Evolutionary conservation across 2,888 invertebrate genomes (phyloP), one percentile per base, ranked within the genome.

Genomic region (Caprella mutica): DNA sequence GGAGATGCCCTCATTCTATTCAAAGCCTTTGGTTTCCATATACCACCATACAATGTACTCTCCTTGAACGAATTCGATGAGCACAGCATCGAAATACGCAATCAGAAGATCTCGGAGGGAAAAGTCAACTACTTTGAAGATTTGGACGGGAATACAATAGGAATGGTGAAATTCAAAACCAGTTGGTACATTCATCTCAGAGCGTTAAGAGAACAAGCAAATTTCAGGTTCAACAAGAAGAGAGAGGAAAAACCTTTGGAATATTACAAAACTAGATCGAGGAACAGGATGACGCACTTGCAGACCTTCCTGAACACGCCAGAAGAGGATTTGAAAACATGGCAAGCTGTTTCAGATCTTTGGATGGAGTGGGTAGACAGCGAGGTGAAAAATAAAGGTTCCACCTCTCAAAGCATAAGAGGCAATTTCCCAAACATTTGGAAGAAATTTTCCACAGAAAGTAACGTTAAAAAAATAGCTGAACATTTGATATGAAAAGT

Each of bases 111-210:
- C 30, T 30, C 29, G 5, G 75, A 75, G 65, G 75, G 75, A 3
- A 72, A 72, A 59, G 75, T 75, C 2, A 61, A 74, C 14, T 74
- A 73, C 63, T 74, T 73, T 65, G 58, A 74, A 21, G 72, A 74
- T 61, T 61, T 60, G 3, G 51, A 68, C 5, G 66, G 67, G n/a
- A 65, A 67, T 51, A 72, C 73, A 12, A 71, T 75, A 48, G 75
- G 75, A 27, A 57, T 75, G 5, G 67, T 74, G 12, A 75, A 75
- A 66, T 74, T 73, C 68, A 75, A 75, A 68, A 73, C 74, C 14
- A 68, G 71, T 12, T 75, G 75, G 75, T 75, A 69, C 64, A 66
- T 70, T 55, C 68, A 70, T 29, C 51, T 70, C 24, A 62, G 69
- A n/a, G 67, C 68, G 1, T 53, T 68, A n/a, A 29, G 69, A 24